Percentiles rank a stretch among this genome's conserved stretches.
Conservation (phyloP, 2,797 vertebrate genomes). For the Chelonia mydas region DNA sequence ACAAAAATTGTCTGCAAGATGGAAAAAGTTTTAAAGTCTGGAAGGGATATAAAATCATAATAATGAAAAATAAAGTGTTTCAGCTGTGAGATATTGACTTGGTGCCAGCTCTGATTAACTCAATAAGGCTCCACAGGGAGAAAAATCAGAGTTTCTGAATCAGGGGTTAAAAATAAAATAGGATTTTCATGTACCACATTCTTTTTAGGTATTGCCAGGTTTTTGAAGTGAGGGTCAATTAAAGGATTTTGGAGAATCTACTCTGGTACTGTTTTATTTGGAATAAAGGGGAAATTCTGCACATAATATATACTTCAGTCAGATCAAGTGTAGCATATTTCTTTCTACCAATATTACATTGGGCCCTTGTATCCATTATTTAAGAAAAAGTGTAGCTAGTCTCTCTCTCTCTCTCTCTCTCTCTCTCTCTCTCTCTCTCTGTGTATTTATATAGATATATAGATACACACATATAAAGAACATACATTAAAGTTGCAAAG, state of each 20-base stretch:
- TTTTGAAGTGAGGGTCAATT: not conserved
- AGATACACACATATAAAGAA: no score
- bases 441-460: no score
- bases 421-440: no score
- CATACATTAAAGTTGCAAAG: not conserved
- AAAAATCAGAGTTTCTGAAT: not conserved
- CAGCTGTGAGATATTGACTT: slow-evolving; percentile 41
- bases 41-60: slow-evolving; percentile 64
- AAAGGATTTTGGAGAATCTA: not conserved
- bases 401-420: no score
- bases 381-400: not conserved
- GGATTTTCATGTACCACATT: not conserved
- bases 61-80: slow-evolving; percentile 67
- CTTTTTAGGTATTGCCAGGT: not conserved
- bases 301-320: not conserved
- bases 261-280: slow-evolving; percentile 6
- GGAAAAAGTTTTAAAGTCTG: slow-evolving; percentile 60
- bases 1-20: slow-evolving; percentile 63
- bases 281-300: not conserved
- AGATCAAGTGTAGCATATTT: not conserved
- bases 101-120: slow-evolving; percentile 47
- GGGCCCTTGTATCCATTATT: not conserved
- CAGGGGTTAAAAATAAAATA: not conserved
- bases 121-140: not conserved
- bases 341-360: not conserved